Conservation (phyloP, 2,888 invertebrate genomes). For the Gasteruption jaculator region DNA sequence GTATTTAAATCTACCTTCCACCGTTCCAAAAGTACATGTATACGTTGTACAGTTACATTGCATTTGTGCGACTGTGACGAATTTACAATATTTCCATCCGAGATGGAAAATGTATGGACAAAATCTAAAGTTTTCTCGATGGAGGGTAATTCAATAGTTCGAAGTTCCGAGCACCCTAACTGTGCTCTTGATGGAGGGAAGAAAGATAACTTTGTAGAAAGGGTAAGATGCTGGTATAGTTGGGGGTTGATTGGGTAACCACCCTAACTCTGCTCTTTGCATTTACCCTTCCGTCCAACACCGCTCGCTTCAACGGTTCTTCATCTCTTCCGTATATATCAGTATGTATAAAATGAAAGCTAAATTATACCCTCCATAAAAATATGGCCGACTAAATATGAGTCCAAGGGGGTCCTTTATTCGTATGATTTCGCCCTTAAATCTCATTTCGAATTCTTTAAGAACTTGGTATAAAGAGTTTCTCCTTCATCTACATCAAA, state of each 20-base stretch:
- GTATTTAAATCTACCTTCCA: no score
- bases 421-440: slow-evolving; percentile 21
- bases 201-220: slow-evolving; percentile 49
- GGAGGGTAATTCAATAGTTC: slow-evolving; percentile 29
- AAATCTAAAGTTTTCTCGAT: slow-evolving; percentile 10
- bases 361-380: slow-evolving; percentile 40
- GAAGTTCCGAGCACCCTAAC: slow-evolving; percentile 32
- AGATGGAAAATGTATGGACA: no score
- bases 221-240: slow-evolving; percentile 48
- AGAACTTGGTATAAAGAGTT: not conserved
- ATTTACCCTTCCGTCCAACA: no score
- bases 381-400: slow-evolving; percentile 46
- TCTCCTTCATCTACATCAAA: no score
- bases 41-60: no score
- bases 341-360: slow-evolving; percentile 37
- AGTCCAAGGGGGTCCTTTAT: slow-evolving; percentile 33
- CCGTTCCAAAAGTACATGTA: no score
- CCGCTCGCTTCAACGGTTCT: slow-evolving; percentile 22
- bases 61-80: no score
- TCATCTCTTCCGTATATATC: slow-evolving; percentile 16
- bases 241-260: slow-evolving; percentile 50
- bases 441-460: not conserved
- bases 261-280: slow-evolving; percentile 31
- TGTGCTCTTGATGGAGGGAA: slow-evolving; percentile 41
- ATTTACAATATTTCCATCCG: no score